Base-by-base conservation (phyloP, 2,113 vertebrate genomes). In the Pristiophorus japonicus region DNA sequence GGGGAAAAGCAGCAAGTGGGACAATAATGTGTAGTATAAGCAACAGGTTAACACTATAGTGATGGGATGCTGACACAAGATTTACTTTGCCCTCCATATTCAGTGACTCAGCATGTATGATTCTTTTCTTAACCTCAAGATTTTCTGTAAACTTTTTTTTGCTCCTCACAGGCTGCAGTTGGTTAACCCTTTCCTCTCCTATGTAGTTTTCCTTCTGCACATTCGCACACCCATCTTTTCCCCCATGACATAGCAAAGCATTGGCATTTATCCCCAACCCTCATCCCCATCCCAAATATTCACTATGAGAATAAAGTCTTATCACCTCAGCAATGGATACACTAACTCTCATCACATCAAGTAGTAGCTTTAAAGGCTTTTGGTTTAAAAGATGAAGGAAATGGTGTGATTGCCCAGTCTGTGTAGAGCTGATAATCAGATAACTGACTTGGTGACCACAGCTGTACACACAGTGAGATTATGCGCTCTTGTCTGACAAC, bases 401-500 rank as follows among this genome's bases (percentile, higher is more conserved):
- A 14, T 65, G 30, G 55, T 91, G 14, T 93, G 91, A 93, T 42
- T 22, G 42, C 11, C n/a, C n/a, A 63, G n/a, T 8, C 91, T 66
- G 62, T 42, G 55, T 38, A 8, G 30, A 47, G 55, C 88, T 62
- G 88, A 91, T 93, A n/a, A 66, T 93, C 91, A 93, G 91, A 93
- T n/a, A 93, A 93, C 11, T 18, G 12, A 42, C 62, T 66, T 66
- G 62, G 91, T n/a, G 7, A 24, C 18, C n/a, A 42, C 91, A 66
- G 34, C 91, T 93, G 59, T 24, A 93, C 91, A 93, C 91, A 62
- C 55, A 91, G 59, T 91, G 87, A 91, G 88, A 91, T 91, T 20
- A n/a, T 91, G 51, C 34, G 10, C 14, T 38, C 88, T 38, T 91
- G 88, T 91, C 55, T 91, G 88, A 63, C 51, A 63, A n/a, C n/a